phyloP scores from a whole-genome alignment of 2,113 vertebrate species.

The Corythaeola cristata region DNA sequence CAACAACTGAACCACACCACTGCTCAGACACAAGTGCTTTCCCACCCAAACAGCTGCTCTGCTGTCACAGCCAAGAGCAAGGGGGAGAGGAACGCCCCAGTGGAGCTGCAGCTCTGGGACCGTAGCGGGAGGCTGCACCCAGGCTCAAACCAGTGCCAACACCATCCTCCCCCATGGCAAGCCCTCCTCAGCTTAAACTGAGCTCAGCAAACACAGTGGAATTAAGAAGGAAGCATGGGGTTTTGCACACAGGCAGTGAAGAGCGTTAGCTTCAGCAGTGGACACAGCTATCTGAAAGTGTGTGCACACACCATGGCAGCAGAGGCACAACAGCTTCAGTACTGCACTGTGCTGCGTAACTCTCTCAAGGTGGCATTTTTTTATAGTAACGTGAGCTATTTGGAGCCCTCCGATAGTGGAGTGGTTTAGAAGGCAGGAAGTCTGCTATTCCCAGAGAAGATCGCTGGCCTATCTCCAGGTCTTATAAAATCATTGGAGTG shows the following conservation, averaged over 20 bases:
- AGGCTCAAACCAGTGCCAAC: not conserved
- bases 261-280: fast-evolving
- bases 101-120: not conserved
- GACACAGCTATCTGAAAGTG: not conserved
- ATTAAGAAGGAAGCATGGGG: not conserved
- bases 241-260: not conserved
- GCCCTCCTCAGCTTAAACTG: not conserved
- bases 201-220: not conserved
- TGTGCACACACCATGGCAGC: not conserved
- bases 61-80: not conserved
- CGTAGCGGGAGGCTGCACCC: not conserved
- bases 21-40: not conserved
- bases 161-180: not conserved
- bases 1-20: not conserved
- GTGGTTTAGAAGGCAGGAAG: not conserved
- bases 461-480: not conserved
- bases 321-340: not conserved
- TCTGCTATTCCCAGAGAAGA: not conserved
- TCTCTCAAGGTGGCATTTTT: not conserved
- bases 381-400: not conserved
- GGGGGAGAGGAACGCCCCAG: not conserved
- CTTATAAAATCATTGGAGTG: not conserved
- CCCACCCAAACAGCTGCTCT: conserved; percentile 39
- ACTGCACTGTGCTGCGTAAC: not conserved
- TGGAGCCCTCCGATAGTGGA: not conserved